phyloP scores from a whole-genome alignment of 2,888 invertebrate genomes.

The Galerucella pusilla region DNA sequence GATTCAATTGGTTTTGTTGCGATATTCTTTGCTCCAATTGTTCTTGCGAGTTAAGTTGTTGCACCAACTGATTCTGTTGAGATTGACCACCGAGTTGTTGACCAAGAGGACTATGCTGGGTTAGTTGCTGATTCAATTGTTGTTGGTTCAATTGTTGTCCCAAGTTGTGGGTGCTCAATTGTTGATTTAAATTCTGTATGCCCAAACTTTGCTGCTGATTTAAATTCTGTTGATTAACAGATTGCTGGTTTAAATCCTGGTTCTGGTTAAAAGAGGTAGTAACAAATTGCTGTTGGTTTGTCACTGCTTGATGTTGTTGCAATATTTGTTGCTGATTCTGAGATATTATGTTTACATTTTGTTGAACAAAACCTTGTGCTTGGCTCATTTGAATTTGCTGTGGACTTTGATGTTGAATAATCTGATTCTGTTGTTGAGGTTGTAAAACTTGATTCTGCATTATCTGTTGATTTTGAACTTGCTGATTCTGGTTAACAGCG shows the following conservation, averaged over 20 bases:
- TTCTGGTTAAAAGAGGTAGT: slow-evolving; percentile 60
- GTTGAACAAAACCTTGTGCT: slow-evolving; percentile 45
- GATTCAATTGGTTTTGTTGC: slow-evolving; percentile 41
- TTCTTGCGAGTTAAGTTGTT: slow-evolving; percentile 41
- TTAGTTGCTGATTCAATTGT: slow-evolving; percentile 49
- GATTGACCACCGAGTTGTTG: slow-evolving; percentile 60
- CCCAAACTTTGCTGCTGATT: slow-evolving; percentile 46
- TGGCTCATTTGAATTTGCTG: slow-evolving; percentile 45
- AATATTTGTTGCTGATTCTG: slow-evolving; percentile 49
- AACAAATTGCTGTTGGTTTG: slow-evolving; percentile 60
- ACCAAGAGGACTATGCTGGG: slow-evolving; percentile 48
- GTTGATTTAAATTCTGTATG: slow-evolving; percentile 51
- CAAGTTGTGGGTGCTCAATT: slow-evolving; percentile 50
- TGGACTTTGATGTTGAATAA: slow-evolving; percentile 59
- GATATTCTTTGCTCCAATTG: slow-evolving; percentile 37
- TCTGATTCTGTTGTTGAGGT: slow-evolving; percentile 51
- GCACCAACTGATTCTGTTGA: slow-evolving; percentile 59
- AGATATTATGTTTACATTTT: slow-evolving; percentile 41
- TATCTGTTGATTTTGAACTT: slow-evolving; percentile 41
- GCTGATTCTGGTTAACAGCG: slow-evolving; percentile 39
- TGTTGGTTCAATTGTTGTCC: slow-evolving; percentile 55
- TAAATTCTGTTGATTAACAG: slow-evolving; percentile 43
- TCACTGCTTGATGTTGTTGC: slow-evolving; percentile 47
- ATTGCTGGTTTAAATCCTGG: slow-evolving; percentile 46
- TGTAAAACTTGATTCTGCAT: slow-evolving; percentile 50